phyloP scores from a whole-genome alignment of 2,797 vertebrate species.

The Phrynocephalus forsythii region DNA sequence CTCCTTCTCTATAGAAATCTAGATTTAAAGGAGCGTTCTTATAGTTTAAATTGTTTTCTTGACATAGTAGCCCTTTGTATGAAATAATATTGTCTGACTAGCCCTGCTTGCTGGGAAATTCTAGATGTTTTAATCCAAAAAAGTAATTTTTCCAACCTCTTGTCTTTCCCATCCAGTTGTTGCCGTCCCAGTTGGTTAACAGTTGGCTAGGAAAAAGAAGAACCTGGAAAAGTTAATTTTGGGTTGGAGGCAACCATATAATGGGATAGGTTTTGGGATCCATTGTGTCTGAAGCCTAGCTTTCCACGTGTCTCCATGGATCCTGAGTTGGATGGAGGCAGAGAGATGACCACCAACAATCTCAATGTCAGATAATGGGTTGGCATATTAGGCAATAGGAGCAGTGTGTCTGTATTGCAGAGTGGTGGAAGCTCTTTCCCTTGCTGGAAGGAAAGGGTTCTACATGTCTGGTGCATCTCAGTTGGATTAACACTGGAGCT shows the following conservation, averaged over 20 bases:
- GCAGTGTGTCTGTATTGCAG: not conserved
- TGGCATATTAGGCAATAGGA: not conserved
- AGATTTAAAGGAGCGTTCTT: not conserved
- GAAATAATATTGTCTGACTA: not conserved
- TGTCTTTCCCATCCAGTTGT: too few species aligned
- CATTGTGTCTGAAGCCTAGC: not conserved
- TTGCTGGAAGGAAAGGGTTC: not conserved
- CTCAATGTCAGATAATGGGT: not conserved
- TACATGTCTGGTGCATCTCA: too few species aligned
- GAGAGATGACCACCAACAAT: not conserved
- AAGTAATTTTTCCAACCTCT: too few species aligned
- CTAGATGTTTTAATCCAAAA: too few species aligned
- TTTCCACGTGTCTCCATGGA: not conserved
- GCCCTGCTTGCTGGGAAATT: too few species aligned
- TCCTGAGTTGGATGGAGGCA: not conserved
- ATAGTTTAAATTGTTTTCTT: not conserved
- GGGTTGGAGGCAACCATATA: not conserved
- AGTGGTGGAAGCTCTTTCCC: not conserved
- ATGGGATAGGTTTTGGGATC: not conserved
- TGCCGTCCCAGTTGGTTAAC: too few species aligned
- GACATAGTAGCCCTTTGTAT: not conserved
- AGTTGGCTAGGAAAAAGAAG: too few species aligned
- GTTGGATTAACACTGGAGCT: not conserved
- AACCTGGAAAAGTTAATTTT: too few species aligned
- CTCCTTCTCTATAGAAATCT: not conserved